Evolutionary conservation across 1,140 invertebrate species (phyloP), one percentile per base, ranked within the genome.

Genomic region (Cotesia chilonis): DNA sequence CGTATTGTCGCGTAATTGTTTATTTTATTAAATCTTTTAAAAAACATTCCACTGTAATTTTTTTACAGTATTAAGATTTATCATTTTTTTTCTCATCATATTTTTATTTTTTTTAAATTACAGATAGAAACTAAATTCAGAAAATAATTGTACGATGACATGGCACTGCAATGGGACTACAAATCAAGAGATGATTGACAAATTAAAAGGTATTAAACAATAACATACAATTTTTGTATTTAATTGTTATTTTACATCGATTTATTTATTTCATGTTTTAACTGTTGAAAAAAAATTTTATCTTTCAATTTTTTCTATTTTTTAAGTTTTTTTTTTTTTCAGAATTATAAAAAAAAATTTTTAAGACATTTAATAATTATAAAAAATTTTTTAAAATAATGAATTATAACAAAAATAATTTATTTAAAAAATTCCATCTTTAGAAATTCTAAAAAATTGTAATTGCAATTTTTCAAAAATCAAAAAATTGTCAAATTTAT

Each of bases 91-190:
- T 10, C 4, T 55, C 2, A 12, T 5, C 4, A 17, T 17, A 12
- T 55, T 4, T 4, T 55, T 55, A 1, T 4, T 4, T 55, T 55
- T 3, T 55, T 55, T 4, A 41, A 37, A 64, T 41, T 66, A 54
- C 70, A 66, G 12, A 55, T n/a, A 36, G 59, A 59, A 67, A 38
- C 14, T n/a, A 10, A 37, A 14, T 55, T 55, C 2, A 4, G 2
- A 55, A 9, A 12, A 5, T 55, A 14, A n/a, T 55, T 55, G 7
- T 14, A 81, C 68, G 68, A 87, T 87, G 84, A 81, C 84, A 81
- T 86, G 84, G 85, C 80, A 80, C 12, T 87, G 85, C 80, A 84
- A 75, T 72, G 85, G 85, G n/a, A 71, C 76, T 4, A 85, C 82
- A 20, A 87, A 87, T 76, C 74, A 84, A 77, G 85, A 86, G 71